These are phyloP conservation scores for Pleuronectes platessa DNA, from an alignment of 2,113 vertebrate species.

Conservation along the genomic window DNA sequence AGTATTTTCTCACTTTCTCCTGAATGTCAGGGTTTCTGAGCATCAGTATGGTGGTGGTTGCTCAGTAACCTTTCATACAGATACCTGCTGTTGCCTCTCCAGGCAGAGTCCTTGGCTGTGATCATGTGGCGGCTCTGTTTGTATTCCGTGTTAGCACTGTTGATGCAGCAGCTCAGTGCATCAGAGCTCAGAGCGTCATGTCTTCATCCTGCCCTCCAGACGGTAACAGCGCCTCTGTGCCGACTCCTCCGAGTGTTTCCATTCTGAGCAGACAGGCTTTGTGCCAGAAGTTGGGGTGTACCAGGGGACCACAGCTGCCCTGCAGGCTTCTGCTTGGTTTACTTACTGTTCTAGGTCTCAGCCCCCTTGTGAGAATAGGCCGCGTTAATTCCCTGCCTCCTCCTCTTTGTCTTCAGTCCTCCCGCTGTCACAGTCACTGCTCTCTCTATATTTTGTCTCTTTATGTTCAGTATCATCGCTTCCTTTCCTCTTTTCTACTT, in stretches of 20 bases:
- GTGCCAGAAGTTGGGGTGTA: slow-evolving; percentile 49
- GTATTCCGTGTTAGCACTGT: background rate
- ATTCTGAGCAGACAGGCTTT: slow-evolving; percentile 41
- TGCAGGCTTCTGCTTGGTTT: slow-evolving; percentile 68
- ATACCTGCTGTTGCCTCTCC: background rate
- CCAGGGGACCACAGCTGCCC: slow-evolving; percentile 69
- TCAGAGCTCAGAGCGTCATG: background rate
- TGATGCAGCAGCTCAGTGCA: slow-evolving; percentile 4
- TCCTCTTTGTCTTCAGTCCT: slow-evolving; percentile 34
- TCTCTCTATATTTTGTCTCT: background rate
- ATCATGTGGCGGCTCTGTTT: slow-evolving; percentile 1
- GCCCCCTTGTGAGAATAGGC: slow-evolving; percentile 62
- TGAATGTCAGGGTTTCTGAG: background rate
- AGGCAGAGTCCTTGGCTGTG: background rate
- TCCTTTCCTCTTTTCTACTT: background rate
- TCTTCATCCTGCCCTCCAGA: slow-evolving; percentile 35
- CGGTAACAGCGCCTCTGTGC: background rate
- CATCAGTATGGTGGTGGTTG: too few species aligned
- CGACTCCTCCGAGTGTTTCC: slow-evolving; percentile 34
- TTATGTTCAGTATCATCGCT: background rate
- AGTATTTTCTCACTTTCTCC: background rate
- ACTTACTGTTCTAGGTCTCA: slow-evolving; percentile 77
- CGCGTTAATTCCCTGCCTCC: slow-evolving; percentile 62
- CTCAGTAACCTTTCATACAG: background rate
- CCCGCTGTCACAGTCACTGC: slow-evolving; percentile 12